Conservation (phyloP, 2,888 invertebrate genomes). For the Callyntrura sp. region DNA sequence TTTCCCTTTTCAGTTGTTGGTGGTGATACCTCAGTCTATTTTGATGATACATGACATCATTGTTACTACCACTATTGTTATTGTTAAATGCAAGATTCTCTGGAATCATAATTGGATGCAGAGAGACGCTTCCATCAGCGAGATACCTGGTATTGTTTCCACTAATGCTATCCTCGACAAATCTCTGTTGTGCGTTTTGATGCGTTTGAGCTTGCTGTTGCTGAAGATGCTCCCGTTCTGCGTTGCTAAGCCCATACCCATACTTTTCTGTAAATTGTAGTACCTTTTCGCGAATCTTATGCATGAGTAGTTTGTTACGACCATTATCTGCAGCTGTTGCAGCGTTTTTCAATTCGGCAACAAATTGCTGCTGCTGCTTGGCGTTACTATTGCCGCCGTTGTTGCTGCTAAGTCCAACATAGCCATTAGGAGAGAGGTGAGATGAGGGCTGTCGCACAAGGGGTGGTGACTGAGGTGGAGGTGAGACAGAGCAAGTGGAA, state of each 20-base stretch:
- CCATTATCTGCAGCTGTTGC: background rate
- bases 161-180: slow-evolving; percentile 38
- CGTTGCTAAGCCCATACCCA: slow-evolving; percentile 80
- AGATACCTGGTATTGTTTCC: slow-evolving; percentile 39
- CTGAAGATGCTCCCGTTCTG: slow-evolving; percentile 29
- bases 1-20: slow-evolving; percentile 72
- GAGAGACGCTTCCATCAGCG: slow-evolving; percentile 43
- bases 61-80: slow-evolving; percentile 50
- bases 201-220: background rate
- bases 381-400: slow-evolving; percentile 8
- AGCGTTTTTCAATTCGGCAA: slow-evolving; percentile 37
- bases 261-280: slow-evolving; percentile 83
- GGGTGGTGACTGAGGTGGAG: slow-evolving; percentile 60
- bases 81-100: slow-evolving; percentile 61
- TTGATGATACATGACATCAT: slow-evolving; percentile 62
- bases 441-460: slow-evolving; percentile 49
- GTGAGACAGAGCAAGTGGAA: slow-evolving; percentile 60
- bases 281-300: slow-evolving; percentile 81
- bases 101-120: slow-evolving; percentile 64
- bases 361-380: slow-evolving; percentile 73
- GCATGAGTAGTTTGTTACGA: slow-evolving; percentile 69
- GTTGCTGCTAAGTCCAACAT: slow-evolving; percentile 52
- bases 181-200: slow-evolving; percentile 55
- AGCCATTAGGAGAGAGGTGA: slow-evolving; percentile 21
- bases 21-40: slow-evolving; percentile 73